These are phyloP conservation scores for Sceloporus undulatus DNA, from an alignment of 2,113 vertebrate genomes.

Conservation along the genomic window DNA sequence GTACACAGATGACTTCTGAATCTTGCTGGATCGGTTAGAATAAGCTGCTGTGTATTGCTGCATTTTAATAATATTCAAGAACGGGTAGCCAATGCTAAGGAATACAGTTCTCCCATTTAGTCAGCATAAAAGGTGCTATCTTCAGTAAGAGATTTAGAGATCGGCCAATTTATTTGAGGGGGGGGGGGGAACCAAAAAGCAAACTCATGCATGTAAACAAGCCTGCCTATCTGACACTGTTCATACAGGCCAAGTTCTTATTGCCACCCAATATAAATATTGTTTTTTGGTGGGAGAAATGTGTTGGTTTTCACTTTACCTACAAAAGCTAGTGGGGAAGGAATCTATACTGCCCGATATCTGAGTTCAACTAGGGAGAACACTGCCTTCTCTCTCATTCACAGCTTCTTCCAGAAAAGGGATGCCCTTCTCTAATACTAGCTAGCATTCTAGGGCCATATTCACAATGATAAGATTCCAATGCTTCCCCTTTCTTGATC, in stretches of 20 bases:
- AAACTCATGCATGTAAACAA: conserved; percentile 11
- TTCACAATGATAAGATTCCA: background rate
- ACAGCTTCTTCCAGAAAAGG: background rate
- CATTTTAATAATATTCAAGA: conserved; percentile 62
- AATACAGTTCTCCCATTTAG: conserved; percentile 52
- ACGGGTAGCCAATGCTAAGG: conserved; percentile 52
- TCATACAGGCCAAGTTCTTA: conserved; percentile 19
- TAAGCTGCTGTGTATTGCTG: conserved; percentile 48
- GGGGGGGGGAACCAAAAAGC: background rate
- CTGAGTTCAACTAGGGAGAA: conserved; percentile 2
- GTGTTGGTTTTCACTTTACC: background rate
- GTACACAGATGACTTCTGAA: conserved; percentile 49
- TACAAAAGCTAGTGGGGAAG: background rate
- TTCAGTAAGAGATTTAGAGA: conserved; percentile 42
- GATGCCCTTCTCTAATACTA: background rate
- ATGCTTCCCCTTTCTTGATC: background rate
- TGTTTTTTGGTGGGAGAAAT: background rate
- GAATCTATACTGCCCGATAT: background rate
- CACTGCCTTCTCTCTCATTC: background rate
- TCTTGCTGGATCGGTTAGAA: conserved; percentile 56
- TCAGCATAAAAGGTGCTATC: conserved; percentile 24
- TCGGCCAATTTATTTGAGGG: conserved; percentile 9
- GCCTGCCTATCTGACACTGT: conserved; percentile 3
- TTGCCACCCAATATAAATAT: conserved; percentile 13
- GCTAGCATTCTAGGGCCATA: background rate